Evolutionary conservation across 92 coral and sea anemone species (phyloP), one percentile per base, ranked within the genome.

Genomic region (Porites lobata): DNA sequence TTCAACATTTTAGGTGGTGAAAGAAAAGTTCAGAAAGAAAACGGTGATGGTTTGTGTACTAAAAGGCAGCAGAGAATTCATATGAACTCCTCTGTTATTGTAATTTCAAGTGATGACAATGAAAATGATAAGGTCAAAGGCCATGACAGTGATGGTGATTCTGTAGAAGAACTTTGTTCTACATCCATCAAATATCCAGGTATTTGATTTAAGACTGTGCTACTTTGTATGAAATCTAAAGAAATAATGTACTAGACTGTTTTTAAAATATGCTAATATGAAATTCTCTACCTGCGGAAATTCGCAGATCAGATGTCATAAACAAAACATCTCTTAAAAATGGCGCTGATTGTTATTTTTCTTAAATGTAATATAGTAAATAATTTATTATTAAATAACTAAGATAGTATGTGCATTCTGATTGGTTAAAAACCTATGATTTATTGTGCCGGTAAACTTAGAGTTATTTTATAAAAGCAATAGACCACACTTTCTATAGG

Each of bases 51-150:
- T 20, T 12, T 65, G 8, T 20, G 1, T 50, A 10, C 26, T 1
- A 29, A 21, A 64, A 19, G 51, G 11, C 74, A 66, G n/a, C 64
- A 65, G 14, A 65, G 50, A 50, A 1, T 21, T 51, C 51, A 7
- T 8, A 22, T 22, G 22, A 56, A 71, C 59, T 38, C 10, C 21
- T 82, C 82, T 24, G n/a, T 88, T 0, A 81, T 88, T 63, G 69
- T 58, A 77, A 88, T 88, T 24, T 88, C 87, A 0, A 79, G 76
- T 43, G 81, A 81, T 72, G 66, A 87, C 72, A 85, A 66, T 69
- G 76, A 62, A 32, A 82, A 62, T 17, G 10, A 74, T 53, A 21
- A 11, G 2, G 24, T 4, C 29, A 58, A 7, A 72, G 79, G 11
- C n/a, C n/a, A 72, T 59, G 71, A 84, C 17, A 24, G 18, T 8